These are phyloP conservation scores for Puntigrus tetrazona DNA, from an alignment of 2,113 vertebrate genomes.

Conservation along the genomic window DNA sequence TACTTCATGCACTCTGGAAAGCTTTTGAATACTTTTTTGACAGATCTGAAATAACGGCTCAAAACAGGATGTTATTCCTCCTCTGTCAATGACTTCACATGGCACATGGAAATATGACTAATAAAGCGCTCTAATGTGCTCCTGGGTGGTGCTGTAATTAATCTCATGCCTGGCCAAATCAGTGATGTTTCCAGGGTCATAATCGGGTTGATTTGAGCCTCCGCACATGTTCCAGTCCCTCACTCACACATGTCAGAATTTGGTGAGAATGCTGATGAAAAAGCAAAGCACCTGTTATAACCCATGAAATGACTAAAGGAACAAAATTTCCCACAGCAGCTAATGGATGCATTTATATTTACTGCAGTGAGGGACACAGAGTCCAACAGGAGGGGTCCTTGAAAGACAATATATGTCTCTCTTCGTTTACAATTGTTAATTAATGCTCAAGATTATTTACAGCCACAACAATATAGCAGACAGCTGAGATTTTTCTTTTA, in stretches of 20 bases:
- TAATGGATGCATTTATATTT: not conserved
- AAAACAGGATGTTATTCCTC: not conserved
- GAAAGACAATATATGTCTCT: not conserved
- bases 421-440: not conserved
- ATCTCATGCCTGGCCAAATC: constrained; percentile 7
- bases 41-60: constrained; percentile 1
- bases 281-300: constrained; percentile 28
- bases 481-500: not conserved
- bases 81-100: not conserved
- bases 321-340: not conserved
- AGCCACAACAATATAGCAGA: not conserved
- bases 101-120: constrained; percentile 1
- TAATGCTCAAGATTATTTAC: not conserved
- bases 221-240: not conserved
- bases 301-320: not conserved
- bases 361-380: not conserved
- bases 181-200: constrained; percentile 34
- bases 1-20: constrained; percentile 11
- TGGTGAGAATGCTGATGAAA: not conserved
- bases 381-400: not conserved
- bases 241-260: constrained; percentile 24
- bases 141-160: constrained; percentile 17
- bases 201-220: not conserved
- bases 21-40: constrained; percentile 31
- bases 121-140: not conserved